phyloP scores from a whole-genome alignment of 2,113 vertebrate species.

The Azemiops feae region DNA sequence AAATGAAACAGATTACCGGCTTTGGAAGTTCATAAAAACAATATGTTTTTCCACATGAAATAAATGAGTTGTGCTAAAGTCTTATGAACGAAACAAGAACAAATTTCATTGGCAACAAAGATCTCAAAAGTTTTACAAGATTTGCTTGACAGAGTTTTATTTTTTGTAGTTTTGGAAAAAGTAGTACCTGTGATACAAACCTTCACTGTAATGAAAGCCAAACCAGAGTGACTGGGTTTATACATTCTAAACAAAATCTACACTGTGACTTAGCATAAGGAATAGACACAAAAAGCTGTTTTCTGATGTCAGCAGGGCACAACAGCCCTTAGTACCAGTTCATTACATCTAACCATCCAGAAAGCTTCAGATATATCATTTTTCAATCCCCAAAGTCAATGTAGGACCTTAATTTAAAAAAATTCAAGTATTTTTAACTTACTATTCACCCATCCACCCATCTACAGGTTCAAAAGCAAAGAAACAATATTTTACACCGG shows the following conservation, averaged over 20 bases:
- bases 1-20: not conserved
- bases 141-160: not conserved
- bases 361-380: not conserved
- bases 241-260: not conserved
- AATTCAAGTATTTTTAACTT: not conserved
- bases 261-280: not conserved
- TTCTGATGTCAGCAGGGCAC: not conserved
- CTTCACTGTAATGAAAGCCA: not conserved
- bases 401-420: not conserved
- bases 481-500: not conserved
- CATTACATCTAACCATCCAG: not conserved
- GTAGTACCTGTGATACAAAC: not conserved
- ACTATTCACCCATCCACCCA: not conserved
- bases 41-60: slow-evolving; percentile 37
- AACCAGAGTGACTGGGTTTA: not conserved
- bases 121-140: not conserved
- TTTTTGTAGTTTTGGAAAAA: not conserved
- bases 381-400: not conserved
- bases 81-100: not conserved
- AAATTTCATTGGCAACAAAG: not conserved
- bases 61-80: slow-evolving; percentile 34
- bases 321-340: not conserved
- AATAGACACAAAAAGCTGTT: not conserved
- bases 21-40: not conserved
- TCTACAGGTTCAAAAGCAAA: no score